Base-by-base conservation (phyloP, 2,888 invertebrate genomes). In the Myopa testacea region DNA sequence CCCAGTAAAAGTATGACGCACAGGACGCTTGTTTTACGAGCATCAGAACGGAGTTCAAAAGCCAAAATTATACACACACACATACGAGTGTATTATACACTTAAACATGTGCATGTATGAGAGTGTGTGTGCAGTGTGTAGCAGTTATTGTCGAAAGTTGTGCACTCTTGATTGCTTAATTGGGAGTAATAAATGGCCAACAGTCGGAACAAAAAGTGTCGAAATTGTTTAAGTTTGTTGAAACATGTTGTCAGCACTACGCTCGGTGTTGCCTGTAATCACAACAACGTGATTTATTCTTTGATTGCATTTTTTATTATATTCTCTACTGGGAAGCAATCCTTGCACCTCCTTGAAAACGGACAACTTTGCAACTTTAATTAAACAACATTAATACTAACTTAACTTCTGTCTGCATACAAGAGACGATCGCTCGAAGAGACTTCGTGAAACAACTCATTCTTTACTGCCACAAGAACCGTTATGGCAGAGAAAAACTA, bases 21-120 rank as follows among this genome's bases (percentile, higher is more conserved):
- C 6, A 10, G 45, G 45, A 45, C 45, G 6, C 10, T 45, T 45
- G 10, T 10, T 45, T 45, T 45, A 45, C 3, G 45, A 45, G 45
- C 45, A 10, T 45, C 45, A 45, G 1, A 45, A 26, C 6, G n/a
- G 60, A 26, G 4, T 4, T 62, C 26, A 26, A 19, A 62, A 26
- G 26, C 26, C 10, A 14, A 26, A 62, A 40, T 34, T 52, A 71
- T 34, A 76, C 62, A 71, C 63, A 71, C 65, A 62, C 63, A 75
- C 37, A 75, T 7, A 76, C 52, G 69, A 14, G 14, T 34, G 63
- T 37, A 58, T 52, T 26, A 52, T 50, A 63, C 65, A 77, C 19
- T 52, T 40, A 16, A 26, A 37, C 50, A 62, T 71, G 78, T 71
- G 68, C 71, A 58, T 67, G 65, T 63, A 67, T 74, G 68, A 60